A percentile compares a stretch with the other conserved stretches of the same genome.
phyloP scores from a whole-genome alignment of 2,888 invertebrate species.

The Syrista parreyssii region DNA sequence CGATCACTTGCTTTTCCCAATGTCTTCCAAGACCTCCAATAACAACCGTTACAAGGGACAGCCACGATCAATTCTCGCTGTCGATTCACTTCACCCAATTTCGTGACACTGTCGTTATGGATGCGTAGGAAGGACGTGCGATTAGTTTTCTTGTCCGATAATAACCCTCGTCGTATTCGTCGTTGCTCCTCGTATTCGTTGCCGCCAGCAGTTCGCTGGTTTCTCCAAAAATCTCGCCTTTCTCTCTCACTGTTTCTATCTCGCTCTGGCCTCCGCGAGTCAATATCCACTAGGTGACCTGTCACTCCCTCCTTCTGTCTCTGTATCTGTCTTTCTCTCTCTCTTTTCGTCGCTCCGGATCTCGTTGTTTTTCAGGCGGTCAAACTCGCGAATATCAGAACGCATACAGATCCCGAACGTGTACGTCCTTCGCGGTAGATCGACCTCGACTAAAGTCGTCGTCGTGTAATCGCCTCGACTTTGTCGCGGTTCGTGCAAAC shows the following conservation, averaged over 20 bases:
- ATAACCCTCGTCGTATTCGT: background rate
- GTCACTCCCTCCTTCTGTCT: background rate
- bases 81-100: background rate
- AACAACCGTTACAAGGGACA: background rate
- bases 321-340: background rate
- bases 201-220: background rate
- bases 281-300: conserved; percentile 6
- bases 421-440: conserved; percentile 28
- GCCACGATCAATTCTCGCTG: background rate
- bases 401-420: background rate
- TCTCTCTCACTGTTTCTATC: conserved; percentile 6
- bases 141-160: background rate
- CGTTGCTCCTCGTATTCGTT: background rate
- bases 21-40: background rate
- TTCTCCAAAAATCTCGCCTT: background rate
- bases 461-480: background rate
- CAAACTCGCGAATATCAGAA: background rate
- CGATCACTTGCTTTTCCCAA: background rate
- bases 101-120: background rate
- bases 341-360: background rate
- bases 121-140: background rate
- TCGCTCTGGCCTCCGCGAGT: conserved; percentile 14
- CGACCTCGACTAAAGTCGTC: conserved; percentile 38
- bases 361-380: background rate
- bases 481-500: conserved; percentile 16